phyloP scores from a whole-genome alignment of 2,888 invertebrate genomes.

The Noctua pronuba region DNA sequence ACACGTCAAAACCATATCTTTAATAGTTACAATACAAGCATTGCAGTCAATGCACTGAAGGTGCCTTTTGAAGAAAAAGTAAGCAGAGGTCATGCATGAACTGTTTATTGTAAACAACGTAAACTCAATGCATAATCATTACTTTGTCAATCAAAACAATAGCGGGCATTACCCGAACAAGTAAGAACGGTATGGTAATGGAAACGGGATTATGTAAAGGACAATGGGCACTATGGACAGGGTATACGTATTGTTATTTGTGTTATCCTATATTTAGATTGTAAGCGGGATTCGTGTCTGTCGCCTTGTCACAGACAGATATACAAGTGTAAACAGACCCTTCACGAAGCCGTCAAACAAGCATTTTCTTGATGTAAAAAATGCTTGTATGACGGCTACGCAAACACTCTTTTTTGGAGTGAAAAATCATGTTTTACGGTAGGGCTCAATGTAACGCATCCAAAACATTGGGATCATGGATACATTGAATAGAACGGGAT shows the following conservation, averaged over 20 bases:
- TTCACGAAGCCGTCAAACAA: too few relatives aligned
- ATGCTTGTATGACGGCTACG: too few relatives aligned
- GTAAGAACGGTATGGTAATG: conserved; percentile 22
- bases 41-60: conserved; percentile 49
- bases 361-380: too few relatives aligned
- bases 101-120: conserved; percentile 12
- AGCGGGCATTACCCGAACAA: conserved; percentile 19
- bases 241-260: conserved; percentile 31
- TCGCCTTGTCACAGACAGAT: neutral
- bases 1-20: neutral
- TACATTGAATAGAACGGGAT: too few relatives aligned
- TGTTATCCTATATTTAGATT: conserved; percentile 19
- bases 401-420: too few relatives aligned
- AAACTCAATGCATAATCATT: conserved; percentile 54
- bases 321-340: too few relatives aligned
- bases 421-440: too few relatives aligned
- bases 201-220: conserved; percentile 15
- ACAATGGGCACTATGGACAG: conserved; percentile 21
- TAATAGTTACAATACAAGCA: neutral
- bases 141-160: conserved; percentile 49
- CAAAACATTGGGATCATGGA: too few relatives aligned
- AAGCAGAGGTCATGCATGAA: conserved; percentile 44
- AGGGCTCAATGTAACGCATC: too few relatives aligned
- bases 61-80: conserved; percentile 24
- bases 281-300: neutral